Conservation (phyloP, 2,888 invertebrate species). For the Pristionchus maxplancki region DNA sequence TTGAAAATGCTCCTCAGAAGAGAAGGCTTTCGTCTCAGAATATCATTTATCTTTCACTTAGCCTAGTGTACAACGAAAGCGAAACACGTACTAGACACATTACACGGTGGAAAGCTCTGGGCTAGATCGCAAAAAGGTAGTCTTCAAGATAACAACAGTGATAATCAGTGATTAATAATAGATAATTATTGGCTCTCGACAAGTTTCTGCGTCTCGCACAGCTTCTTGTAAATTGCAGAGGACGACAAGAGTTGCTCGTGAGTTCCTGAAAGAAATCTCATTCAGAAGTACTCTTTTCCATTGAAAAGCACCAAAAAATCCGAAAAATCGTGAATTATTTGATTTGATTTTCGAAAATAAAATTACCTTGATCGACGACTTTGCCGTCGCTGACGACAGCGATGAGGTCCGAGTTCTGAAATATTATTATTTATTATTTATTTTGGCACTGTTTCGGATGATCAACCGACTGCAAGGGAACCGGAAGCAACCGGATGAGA, state of each 20-base stretch:
- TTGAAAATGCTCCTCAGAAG: too few relatives aligned
- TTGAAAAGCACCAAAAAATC: too few relatives aligned
- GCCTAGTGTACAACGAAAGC: background rate
- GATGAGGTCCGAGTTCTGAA: conserved; percentile 55
- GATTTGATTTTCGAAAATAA: too few relatives aligned
- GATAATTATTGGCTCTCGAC: conserved; percentile 59
- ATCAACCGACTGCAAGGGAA: too few relatives aligned
- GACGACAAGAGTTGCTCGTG: conserved; percentile 68
- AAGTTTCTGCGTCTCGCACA: conserved; percentile 72
- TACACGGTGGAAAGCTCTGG: conserved; percentile 4
- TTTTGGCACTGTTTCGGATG: background rate
- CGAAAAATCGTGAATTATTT: too few relatives aligned
- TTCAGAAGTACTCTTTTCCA: background rate
- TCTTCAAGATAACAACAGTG: background rate
- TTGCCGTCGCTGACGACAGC: conserved; percentile 64
- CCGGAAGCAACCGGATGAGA: too few relatives aligned
- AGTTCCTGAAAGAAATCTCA: conserved; percentile 57
- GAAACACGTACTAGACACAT: background rate
- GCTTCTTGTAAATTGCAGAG: conserved; percentile 68
- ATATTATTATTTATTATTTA: background rate
- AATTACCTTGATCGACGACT: conserved; percentile 59
- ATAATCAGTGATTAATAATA: background rate
- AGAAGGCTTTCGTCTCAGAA: background rate
- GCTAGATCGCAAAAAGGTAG: background rate
- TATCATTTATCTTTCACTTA: background rate